Conservation (phyloP, 1,140 invertebrate genomes). For the Camponotus floridanus region DNA sequence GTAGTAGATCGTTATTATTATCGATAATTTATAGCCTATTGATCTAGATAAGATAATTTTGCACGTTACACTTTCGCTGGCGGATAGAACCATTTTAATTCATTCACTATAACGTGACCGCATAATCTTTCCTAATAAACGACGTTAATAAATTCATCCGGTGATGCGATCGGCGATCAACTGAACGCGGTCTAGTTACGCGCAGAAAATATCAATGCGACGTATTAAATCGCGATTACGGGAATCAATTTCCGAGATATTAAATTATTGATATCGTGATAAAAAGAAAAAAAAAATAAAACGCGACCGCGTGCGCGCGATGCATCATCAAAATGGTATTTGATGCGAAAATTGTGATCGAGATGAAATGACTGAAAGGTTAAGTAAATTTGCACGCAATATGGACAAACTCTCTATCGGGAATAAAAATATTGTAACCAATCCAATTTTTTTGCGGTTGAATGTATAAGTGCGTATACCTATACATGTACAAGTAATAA, state of each 20-base stretch:
- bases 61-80: slow-evolving; percentile 10
- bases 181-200: not conserved
- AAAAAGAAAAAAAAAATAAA: not conserved
- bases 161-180: slow-evolving; percentile 10
- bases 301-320: not conserved
- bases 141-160: slow-evolving; percentile 38
- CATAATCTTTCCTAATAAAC: slow-evolving; percentile 53
- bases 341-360: slow-evolving; percentile 12
- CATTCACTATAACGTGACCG: slow-evolving; percentile 23
- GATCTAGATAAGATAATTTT: slow-evolving; percentile 32
- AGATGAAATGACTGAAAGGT: slow-evolving; percentile 10
- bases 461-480: not conserved
- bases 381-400: slow-evolving; percentile 43
- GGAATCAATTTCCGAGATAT: slow-evolving; percentile 14
- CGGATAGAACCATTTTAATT: slow-evolving; percentile 10
- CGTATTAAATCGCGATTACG: not conserved
- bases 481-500: not conserved
- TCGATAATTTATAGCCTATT: not conserved
- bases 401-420: slow-evolving; percentile 8
- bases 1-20: not conserved
- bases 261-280: slow-evolving; percentile 15
- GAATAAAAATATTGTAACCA: slow-evolving; percentile 12
- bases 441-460: not conserved
- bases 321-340: not conserved
- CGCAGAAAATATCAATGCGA: slow-evolving; percentile 1